Conservation (phyloP, 2,113 vertebrate species). For the Bubo bubo region DNA sequence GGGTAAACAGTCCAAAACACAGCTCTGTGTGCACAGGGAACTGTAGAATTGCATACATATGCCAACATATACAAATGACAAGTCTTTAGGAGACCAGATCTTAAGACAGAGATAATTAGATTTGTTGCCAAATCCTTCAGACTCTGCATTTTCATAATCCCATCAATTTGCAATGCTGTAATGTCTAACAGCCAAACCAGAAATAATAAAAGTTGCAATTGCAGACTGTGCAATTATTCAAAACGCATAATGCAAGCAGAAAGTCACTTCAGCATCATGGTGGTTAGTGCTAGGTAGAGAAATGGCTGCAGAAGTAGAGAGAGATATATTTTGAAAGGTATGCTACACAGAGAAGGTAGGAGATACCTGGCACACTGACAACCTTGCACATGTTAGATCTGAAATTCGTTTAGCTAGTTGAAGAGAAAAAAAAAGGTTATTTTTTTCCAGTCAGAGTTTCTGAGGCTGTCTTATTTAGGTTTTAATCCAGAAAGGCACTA, state of each 20-base stretch:
- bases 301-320: not conserved
- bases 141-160: not conserved
- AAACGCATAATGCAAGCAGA: not conserved
- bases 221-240: not conserved
- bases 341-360: not conserved
- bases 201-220: not conserved
- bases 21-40: not conserved
- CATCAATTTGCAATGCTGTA: not conserved
- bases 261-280: not conserved
- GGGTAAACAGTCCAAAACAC: not conserved
- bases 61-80: not conserved
- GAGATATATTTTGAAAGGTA: not conserved
- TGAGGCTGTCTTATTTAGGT: not conserved
- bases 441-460: not conserved
- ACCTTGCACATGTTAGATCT: not conserved
- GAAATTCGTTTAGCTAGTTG: not conserved
- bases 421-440: not conserved
- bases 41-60: not conserved
- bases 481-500: not conserved
- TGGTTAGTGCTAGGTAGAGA: not conserved
- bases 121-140: not conserved
- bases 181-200: not conserved
- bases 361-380: not conserved
- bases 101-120: not conserved
- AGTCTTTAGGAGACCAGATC: not conserved